phyloP scores from a whole-genome alignment of 1,140 invertebrate genomes.

The Lepidurus arcticus region DNA sequence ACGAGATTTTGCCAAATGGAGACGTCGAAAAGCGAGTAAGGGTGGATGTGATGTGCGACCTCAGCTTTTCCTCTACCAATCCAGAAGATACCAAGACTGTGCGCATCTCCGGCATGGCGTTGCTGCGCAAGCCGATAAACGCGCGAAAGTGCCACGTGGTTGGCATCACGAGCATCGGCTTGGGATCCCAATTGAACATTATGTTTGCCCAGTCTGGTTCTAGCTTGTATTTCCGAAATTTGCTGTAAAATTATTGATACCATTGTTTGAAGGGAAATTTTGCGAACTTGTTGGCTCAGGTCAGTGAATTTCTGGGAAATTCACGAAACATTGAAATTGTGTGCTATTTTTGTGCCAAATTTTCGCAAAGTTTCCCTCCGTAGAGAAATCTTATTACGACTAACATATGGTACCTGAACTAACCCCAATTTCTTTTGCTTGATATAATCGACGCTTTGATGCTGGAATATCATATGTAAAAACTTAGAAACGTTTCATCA shows the following conservation, averaged over 20 bases:
- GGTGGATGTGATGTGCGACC: slow-evolving; percentile 40
- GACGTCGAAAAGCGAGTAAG: slow-evolving; percentile 40
- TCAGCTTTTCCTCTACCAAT: slow-evolving; percentile 39
- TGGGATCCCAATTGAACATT: slow-evolving; percentile 31
- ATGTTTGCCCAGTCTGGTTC: slow-evolving; percentile 33
- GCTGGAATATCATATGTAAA: too few species aligned
- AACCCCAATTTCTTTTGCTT: too few species aligned
- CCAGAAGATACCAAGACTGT: slow-evolving; percentile 30
- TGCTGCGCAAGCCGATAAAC: slow-evolving; percentile 26
- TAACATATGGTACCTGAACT: too few species aligned
- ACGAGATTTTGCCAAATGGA: slow-evolving; percentile 36
- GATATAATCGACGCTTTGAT: too few species aligned
- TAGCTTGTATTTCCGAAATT: slow-evolving; percentile 30
- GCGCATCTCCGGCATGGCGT: slow-evolving; percentile 25
- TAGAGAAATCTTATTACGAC: too few species aligned
- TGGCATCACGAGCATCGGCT: slow-evolving; percentile 32
- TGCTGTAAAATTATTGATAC: neutral
- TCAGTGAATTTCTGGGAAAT: too few species aligned
- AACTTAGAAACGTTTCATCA: neutral
- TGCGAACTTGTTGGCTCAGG: too few species aligned
- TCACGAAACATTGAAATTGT: too few species aligned
- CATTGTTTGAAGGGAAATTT: neutral
- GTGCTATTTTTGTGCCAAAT: too few species aligned
- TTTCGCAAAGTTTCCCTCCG: too few species aligned
- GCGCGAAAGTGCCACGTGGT: slow-evolving; percentile 33